Conservation (phyloP, 1,140 invertebrate genomes). For the Magallana gigas region DNA sequence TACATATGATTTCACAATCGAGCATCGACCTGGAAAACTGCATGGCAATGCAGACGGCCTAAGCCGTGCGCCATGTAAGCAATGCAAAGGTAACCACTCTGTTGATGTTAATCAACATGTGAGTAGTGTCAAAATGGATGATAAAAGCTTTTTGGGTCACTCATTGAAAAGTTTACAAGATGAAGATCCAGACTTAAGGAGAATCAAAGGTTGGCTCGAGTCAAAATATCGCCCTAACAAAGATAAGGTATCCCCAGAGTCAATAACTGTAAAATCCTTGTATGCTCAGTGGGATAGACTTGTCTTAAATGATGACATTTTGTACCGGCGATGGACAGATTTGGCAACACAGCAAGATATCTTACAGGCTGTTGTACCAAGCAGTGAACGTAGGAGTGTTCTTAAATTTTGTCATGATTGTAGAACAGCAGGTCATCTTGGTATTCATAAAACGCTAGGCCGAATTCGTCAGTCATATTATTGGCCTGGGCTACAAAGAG, state of each 20-base stretch:
- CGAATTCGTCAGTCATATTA: too few relatives aligned
- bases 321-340: background rate
- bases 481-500: too few relatives aligned
- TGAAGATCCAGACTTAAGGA: background rate
- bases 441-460: background rate
- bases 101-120: background rate
- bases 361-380: background rate
- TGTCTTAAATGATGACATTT: background rate
- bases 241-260: background rate
- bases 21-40: constrained; percentile 56
- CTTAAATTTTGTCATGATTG: background rate
- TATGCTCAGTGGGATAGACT: background rate
- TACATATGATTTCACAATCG: constrained; percentile 61
- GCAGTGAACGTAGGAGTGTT: background rate
- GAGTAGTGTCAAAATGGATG: background rate
- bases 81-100: background rate
- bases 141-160: background rate
- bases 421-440: background rate
- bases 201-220: background rate
- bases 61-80: constrained; percentile 37
- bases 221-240: background rate
- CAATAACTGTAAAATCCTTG: background rate
- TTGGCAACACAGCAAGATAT: background rate
- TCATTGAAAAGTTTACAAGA: background rate
- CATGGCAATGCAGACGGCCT: constrained; percentile 66